Conservation (phyloP, 2,888 invertebrate species). For the Ichneumoninae sp. region DNA sequence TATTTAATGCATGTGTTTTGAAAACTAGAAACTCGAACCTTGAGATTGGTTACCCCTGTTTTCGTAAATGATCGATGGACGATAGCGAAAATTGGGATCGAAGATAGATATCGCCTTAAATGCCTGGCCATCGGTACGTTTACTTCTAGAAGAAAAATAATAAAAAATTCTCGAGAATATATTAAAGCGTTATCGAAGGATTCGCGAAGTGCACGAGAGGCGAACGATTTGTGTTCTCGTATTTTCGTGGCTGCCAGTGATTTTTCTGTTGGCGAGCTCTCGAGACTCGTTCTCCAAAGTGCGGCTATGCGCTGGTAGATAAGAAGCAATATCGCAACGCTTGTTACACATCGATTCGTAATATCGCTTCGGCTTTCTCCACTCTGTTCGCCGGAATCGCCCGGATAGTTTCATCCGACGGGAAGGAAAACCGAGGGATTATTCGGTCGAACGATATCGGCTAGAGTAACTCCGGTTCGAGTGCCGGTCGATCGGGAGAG, state of each 20-base stretch:
- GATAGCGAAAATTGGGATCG: too few species aligned
- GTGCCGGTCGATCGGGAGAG: conserved; percentile 35
- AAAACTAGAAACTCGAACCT: too few species aligned
- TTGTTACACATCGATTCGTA: conserved; percentile 60
- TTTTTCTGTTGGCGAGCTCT: conserved; percentile 28
- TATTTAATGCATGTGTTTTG: too few species aligned
- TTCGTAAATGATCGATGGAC: too few species aligned
- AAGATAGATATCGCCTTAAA: too few species aligned
- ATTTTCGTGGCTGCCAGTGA: conserved; percentile 11
- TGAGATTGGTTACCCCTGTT: too few species aligned
- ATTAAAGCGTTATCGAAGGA: not conserved
- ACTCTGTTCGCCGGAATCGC: conserved; percentile 8
- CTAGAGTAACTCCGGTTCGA: conserved; percentile 58
- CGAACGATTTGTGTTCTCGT: conserved; percentile 24
- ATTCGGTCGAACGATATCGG: conserved; percentile 75
- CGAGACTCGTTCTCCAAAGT: not conserved
- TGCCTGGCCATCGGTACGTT: too few species aligned
- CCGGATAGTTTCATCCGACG: conserved; percentile 51
- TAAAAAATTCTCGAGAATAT: not conserved
- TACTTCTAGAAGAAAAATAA: not conserved
- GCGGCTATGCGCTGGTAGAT: conserved; percentile 19
- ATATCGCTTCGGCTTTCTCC: conserved; percentile 49
- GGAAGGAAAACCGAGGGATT: conserved; percentile 64
- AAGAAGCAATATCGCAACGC: conserved; percentile 62
- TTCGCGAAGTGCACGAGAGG: not conserved